Base-by-base conservation (phyloP, 2,797 vertebrate species). In the Holocentrus rufus region DNA sequence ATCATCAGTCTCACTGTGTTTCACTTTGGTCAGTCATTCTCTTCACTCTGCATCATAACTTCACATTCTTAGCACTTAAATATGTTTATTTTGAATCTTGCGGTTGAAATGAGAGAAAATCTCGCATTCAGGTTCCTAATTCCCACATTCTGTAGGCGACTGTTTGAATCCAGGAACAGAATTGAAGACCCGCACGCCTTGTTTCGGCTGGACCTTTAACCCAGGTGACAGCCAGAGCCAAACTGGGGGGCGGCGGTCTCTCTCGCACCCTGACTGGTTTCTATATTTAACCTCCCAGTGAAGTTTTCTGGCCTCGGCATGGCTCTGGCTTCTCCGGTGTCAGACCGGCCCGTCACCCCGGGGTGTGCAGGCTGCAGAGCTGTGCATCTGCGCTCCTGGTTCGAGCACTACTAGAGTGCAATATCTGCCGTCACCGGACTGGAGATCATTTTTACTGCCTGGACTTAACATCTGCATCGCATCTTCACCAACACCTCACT, bases 201-300 rank as follows among this genome's bases (percentile, higher is more conserved):
- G 69, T 54, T n/a, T 44, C 11, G 7, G 50, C 11, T 4, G 20
- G 61, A 78, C 63, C 69, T 76, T 76, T 66, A 55, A 57, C 76
- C 52, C 68, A 65, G 73, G 70, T 85, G 52, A 77, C 69, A 9
- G 69, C 31, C 61, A 17, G 55, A 49, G 69, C 61, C 78, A 72
- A 30, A 57, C 52, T 59, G 17, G 36, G 58, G 7, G 7, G 50
- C 42, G 65, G 60, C 10, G 31, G 57, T 11, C 17, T 58, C 58
- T 61, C 73, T 75, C 69, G 69, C 61, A 54, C 62, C 65, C 72
- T 87, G 77, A 74, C 85, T 86, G 75, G 39, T 70, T 70, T 86
- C 88, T 93, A 93, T 85, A 83, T 91, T 92, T 93, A 91, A 90
- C 3, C 9, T 11, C 30, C 14, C 39, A 54, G 36, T 52, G 49